Evolutionary conservation across 1,140 invertebrate genomes (phyloP).

Genomic region (Heliothis virescens): DNA sequence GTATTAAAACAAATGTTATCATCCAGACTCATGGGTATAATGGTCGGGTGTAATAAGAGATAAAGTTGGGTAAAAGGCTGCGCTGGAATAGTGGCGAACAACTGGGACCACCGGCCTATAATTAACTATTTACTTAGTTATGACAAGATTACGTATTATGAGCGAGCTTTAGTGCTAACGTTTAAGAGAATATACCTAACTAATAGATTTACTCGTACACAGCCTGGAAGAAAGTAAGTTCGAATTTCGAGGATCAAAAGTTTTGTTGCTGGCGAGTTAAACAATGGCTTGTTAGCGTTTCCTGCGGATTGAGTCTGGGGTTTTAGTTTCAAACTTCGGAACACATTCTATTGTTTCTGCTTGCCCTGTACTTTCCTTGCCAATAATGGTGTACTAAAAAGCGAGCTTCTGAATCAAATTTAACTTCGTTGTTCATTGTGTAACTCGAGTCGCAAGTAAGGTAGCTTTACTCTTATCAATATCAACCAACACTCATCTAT

Average conservation of each 20-base stretch:
- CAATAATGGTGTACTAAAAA: background rate
- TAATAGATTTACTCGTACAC: conserved; percentile 35
- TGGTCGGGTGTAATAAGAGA: conserved; percentile 38
- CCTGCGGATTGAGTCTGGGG: background rate
- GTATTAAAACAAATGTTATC: conserved; percentile 46
- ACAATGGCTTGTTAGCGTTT: conserved; percentile 22
- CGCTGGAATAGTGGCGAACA: conserved; percentile 13
- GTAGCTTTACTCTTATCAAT: background rate
- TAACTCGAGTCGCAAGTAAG: background rate
- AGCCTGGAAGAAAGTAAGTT: conserved; percentile 3
- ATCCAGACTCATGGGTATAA: conserved; percentile 28
- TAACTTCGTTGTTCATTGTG: background rate
- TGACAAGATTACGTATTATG: conserved; percentile 44
- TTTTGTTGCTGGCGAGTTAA: conserved; percentile 26
- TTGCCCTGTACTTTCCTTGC: background rate
- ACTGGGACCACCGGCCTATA: conserved; percentile 32
- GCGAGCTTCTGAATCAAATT: background rate
- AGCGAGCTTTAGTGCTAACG: conserved; percentile 17
- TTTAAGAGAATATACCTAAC: conserved; percentile 1
- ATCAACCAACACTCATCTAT: background rate
- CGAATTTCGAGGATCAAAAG: conserved; percentile 3
- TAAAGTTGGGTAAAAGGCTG: conserved; percentile 45
- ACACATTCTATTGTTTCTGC: background rate
- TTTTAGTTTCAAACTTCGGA: conserved; percentile 13
- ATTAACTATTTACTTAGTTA: conserved; percentile 52